phyloP scores from a whole-genome alignment of 2,888 invertebrate species.

The Tanaodytes sp. region DNA sequence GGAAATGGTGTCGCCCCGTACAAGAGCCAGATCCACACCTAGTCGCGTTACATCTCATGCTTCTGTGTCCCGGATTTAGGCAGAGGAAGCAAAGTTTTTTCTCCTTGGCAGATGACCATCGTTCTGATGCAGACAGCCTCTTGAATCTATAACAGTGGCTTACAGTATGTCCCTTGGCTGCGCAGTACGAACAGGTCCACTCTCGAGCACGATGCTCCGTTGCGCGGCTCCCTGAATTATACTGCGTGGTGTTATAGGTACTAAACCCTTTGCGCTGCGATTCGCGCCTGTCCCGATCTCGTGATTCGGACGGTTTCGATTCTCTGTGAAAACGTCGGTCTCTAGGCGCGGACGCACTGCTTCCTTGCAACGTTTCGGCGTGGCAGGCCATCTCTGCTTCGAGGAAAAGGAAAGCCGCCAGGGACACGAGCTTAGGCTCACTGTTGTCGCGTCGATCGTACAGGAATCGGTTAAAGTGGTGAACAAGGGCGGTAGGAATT shows the following conservation, averaged over 20 bases:
- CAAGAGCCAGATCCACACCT: no score
- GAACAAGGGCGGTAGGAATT: background rate
- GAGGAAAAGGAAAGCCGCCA: background rate
- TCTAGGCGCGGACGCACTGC: no score
- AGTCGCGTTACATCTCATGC: background rate
- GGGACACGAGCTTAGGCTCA: background rate
- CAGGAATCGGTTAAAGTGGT: slow-evolving; percentile 1
- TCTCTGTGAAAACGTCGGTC: no score
- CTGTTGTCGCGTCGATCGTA: background rate
- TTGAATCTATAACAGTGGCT: background rate
- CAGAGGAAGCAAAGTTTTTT: slow-evolving; percentile 3
- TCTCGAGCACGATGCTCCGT: no score
- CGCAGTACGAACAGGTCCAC: no score
- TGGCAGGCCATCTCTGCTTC: slow-evolving; percentile 13
- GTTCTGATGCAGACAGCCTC: background rate
- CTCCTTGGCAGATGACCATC: background rate
- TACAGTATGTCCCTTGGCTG: background rate
- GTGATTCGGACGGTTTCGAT: no score
- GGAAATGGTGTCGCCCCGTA: no score
- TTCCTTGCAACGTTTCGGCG: no score
- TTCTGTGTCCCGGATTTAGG: background rate
- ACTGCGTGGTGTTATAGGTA: no score
- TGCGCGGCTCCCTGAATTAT: no score
- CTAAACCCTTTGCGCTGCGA: no score
- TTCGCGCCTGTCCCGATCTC: no score